phyloP scores from a whole-genome alignment of 92 coral and sea anemone genomes.

The Parazoanthus atlanticus region DNA sequence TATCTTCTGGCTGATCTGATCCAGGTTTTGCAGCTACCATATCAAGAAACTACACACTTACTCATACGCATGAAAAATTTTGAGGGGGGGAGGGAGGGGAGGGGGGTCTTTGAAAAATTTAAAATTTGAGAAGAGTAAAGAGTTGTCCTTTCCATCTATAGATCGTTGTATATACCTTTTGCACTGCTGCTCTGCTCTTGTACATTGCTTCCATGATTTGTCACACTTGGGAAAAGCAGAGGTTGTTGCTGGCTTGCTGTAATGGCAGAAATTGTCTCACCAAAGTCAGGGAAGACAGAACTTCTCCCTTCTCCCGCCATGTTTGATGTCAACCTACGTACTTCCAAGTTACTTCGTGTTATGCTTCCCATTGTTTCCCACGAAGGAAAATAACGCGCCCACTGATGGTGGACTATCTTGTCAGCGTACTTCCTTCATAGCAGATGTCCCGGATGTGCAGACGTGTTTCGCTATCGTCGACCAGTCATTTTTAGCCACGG shows the following conservation, averaged over 20 bases:
- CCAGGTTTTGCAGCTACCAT: no score
- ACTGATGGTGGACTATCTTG: not conserved
- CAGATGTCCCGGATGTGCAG: constrained; percentile 89
- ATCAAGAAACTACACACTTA: no score
- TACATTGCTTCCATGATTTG: not conserved
- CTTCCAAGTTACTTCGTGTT: not conserved
- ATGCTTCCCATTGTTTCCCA: not conserved
- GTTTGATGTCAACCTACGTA: not conserved
- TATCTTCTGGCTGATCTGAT: no score
- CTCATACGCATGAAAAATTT: no score
- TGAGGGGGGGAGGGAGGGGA: no score
- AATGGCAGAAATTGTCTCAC: not conserved
- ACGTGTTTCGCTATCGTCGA: constrained; percentile 76
- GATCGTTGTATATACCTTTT: not conserved
- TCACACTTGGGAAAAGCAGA: constrained; percentile 31
- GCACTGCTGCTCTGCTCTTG: not conserved
- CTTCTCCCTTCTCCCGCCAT: not conserved
- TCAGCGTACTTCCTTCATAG: constrained; percentile 23
- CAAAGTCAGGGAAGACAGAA: not conserved
- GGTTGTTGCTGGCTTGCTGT: constrained; percentile 7
- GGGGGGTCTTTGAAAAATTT: not conserved
- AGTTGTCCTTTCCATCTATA: not conserved
- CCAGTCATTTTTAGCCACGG: constrained; percentile 91
- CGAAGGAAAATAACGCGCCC: not conserved
- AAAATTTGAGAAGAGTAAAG: not conserved